A percentile compares a stretch with the other conserved stretches of the same genome.
Evolutionary conservation across 1,140 invertebrate genomes (phyloP).

Genomic region (Portunus trituberculatus): DNA sequence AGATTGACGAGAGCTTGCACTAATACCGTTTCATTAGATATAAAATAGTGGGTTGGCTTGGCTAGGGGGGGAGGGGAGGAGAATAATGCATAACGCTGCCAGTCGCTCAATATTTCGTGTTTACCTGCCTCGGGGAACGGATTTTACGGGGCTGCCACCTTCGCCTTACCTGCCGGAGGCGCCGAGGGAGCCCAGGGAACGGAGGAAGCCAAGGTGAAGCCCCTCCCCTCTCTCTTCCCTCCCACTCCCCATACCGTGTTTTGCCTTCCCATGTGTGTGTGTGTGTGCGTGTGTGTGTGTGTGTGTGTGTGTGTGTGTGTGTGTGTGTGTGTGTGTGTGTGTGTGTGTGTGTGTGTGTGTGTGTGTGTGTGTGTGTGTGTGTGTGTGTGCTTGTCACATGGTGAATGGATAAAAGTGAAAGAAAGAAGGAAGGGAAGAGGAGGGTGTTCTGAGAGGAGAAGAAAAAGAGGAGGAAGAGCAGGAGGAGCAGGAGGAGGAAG

Average conservation of each 20-base stretch:
- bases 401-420: background rate
- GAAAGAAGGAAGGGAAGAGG: too few relatives aligned
- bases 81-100: background rate
- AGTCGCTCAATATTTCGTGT: background rate
- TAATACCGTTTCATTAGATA: background rate
- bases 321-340: too few relatives aligned
- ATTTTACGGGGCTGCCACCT: background rate
- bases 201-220: too few relatives aligned
- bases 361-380: too few relatives aligned
- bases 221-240: too few relatives aligned
- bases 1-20: background rate
- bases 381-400: background rate
- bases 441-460: background rate
- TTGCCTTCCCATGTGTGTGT: too few relatives aligned
- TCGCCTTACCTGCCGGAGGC: background rate
- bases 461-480: background rate
- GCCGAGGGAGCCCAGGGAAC: too few relatives aligned
- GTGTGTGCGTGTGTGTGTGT: too few relatives aligned
- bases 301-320: too few relatives aligned
- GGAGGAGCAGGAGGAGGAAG: background rate
- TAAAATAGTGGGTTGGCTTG: background rate
- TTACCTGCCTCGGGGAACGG: background rate
- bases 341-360: too few relatives aligned
- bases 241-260: too few relatives aligned
- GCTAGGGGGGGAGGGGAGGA: background rate